Evolutionary conservation across 2,888 invertebrate species (phyloP), one percentile per base, ranked within the genome.

Genomic region (Osmoderma eremita): DNA sequence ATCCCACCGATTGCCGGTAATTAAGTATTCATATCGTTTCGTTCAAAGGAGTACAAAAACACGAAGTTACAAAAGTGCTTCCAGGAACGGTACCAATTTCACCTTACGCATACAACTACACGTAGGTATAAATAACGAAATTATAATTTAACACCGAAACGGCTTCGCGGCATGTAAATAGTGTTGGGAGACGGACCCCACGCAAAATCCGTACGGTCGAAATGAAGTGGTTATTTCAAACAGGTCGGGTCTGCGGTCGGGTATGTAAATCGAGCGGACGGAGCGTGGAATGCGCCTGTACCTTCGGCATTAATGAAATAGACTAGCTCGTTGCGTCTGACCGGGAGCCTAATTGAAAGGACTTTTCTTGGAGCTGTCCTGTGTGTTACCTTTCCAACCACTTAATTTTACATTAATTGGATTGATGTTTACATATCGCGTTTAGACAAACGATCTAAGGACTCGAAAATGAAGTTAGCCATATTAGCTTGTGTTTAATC

Each of bases 311-410:
- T 70, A 67, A 70, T 73, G 73, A 75, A 73, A 71, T 72, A 70
- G 70, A 67, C 69, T 70, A 64, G 67, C 69, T 69, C 65, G 48
- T 69, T 69, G 70, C 67, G 69, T 68, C 74, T 67, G 68, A 71
- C 73, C 73, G 72, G 72, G 71, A 67, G 56, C 71, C 73, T 75
- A 75, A 77, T 75, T 75, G 76, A 75, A 75, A 75, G 75, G 74
- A 70, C 75, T 75, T 73, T 72, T 56, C 56, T 41, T 22, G 22
- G 20, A 20, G 73, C 71, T 74, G 74, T 75, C 64, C 56, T 50
- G 65, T 67, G 63, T 36, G 18, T 41, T 42, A 13, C 13, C 56
- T 58, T 65, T 69, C 67, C 69, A 69, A 70, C 62, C 70, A 67
- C 70, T 75, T 74, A 73, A 76, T 74, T 76, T 74, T 71, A 73